Evolutionary conservation across 2,797 vertebrate genomes (phyloP).

Genomic region (Pangasius djambal): DNA sequence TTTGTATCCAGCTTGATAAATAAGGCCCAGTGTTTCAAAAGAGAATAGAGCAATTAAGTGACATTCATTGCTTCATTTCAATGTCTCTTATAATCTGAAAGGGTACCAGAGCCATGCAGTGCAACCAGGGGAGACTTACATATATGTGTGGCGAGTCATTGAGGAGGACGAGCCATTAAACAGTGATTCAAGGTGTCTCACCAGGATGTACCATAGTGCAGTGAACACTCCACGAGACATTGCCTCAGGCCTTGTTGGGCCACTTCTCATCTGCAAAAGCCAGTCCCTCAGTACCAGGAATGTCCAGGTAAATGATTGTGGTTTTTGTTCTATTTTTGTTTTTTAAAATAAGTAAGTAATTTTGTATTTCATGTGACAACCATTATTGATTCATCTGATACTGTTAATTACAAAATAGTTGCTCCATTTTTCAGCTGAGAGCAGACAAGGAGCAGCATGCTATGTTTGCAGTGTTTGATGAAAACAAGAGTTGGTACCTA

Average conservation of each 20-base stretch:
- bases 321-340: neutral
- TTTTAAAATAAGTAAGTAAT: neutral
- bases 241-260: constrained; percentile 92
- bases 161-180: constrained; percentile 85
- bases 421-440: constrained; percentile 75
- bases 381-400: constrained; percentile 4
- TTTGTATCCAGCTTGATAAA: neutral
- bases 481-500: constrained; percentile 97
- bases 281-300: constrained; percentile 87
- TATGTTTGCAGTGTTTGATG: constrained; percentile 89
- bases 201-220: constrained; percentile 91
- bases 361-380: neutral
- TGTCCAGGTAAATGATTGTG: constrained; percentile 81
- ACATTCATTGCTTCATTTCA: neutral
- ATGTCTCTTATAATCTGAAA: constrained; percentile 56
- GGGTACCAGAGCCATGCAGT: constrained; percentile 83
- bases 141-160: constrained; percentile 85
- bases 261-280: constrained; percentile 93
- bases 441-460: constrained; percentile 91
- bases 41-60: neutral
- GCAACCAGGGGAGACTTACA: constrained; percentile 84
- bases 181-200: constrained; percentile 86
- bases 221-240: constrained; percentile 86
- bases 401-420: constrained; percentile 5
- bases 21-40: neutral